Base-by-base conservation (phyloP, 1,140 invertebrate genomes). In the Doryteuthis pealeii region DNA sequence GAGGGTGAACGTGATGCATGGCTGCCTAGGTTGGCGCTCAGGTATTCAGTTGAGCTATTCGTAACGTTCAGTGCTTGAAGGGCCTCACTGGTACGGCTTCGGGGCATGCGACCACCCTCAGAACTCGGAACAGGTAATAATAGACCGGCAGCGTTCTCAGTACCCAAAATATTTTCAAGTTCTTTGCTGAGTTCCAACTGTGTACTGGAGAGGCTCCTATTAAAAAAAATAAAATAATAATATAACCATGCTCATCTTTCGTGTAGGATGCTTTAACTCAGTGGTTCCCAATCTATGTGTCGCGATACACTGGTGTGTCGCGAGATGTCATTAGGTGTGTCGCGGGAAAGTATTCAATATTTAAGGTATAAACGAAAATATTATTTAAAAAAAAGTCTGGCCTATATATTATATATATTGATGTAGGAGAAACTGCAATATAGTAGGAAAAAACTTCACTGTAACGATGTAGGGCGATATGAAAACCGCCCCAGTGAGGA, bases 111-210 rank as follows among this genome's bases (percentile, higher is more conserved):
- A 72, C 71, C 31, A 65, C 72, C n/a, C 65, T 43, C 6, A 72
- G 69, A 6, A n/a, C n/a, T n/a, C 73, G 35, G 33, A 71, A 74
- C n/a, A 71, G 67, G 68, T 73, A 74, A 70, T 70, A 67, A 28
- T 72, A 45, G 18, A 70, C 73, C 5, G 66, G 71, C 14, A 71
- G 71, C 22, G 76, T 2, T 30, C 71, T 49, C 71, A 72, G 6
- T 58, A 33, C n/a, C 75, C 65, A 49, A 81, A 77, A 32, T 80
- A 62, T 62, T 62, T 62, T 62, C 54, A 12, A 62, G 78, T 22
- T 81, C 78, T 49, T 80, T 80, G 14, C 80, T 32, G 32, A 81
- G 76, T 33, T 81, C 79, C 22, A 83, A 65, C 70, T 83, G 79
- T 35, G 81, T 80, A 74, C 77, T 81, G 0, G 80, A 81, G 5